Evolutionary conservation across 1,140 invertebrate species (phyloP).

Genomic region (Drosophila tropicalis): DNA sequence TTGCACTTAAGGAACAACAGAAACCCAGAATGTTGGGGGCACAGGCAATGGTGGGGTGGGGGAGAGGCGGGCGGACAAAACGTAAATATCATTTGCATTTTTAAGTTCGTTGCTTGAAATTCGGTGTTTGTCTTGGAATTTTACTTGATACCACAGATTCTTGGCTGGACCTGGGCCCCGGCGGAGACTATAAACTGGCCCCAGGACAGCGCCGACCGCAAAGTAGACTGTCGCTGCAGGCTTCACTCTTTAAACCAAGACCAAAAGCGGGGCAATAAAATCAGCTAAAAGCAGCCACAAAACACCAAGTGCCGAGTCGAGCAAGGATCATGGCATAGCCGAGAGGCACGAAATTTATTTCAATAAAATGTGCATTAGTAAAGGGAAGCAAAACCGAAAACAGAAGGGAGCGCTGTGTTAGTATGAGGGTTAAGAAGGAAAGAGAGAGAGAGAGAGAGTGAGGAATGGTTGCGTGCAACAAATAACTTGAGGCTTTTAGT

Average conservation of each 20-base stretch:
- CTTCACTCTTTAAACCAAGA: constrained; percentile 43
- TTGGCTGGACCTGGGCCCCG: constrained; percentile 11
- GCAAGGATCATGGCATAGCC: constrained; percentile 29
- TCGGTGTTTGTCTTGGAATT: constrained; percentile 23
- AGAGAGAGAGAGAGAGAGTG: not conserved
- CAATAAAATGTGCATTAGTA: constrained; percentile 81
- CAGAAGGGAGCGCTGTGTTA: not conserved
- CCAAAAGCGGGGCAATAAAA: constrained; percentile 65
- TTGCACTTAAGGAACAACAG: constrained; percentile 65
- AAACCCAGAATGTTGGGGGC: not conserved
- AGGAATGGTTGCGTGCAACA: constrained; percentile 56
- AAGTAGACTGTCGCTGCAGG: constrained; percentile 52
- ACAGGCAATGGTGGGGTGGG: too few species aligned
- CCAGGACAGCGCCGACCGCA: constrained; percentile 66
- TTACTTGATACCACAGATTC: constrained; percentile 5
- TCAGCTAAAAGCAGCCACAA: constrained; percentile 80
- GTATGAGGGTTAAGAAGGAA: not conserved
- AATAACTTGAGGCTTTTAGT: constrained; percentile 79
- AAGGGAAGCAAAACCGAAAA: constrained; percentile 29
- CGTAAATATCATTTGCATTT: constrained; percentile 82
- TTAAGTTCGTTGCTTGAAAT: constrained; percentile 64
- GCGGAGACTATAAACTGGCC: constrained; percentile 69
- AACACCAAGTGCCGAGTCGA: constrained; percentile 70
- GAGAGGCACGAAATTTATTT: constrained; percentile 76
- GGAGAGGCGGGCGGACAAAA: constrained; percentile 35